Evolutionary conservation across 1,140 invertebrate species (phyloP), one percentile per base, ranked within the genome.

Genomic region (Atopsyche davidsoni): DNA sequence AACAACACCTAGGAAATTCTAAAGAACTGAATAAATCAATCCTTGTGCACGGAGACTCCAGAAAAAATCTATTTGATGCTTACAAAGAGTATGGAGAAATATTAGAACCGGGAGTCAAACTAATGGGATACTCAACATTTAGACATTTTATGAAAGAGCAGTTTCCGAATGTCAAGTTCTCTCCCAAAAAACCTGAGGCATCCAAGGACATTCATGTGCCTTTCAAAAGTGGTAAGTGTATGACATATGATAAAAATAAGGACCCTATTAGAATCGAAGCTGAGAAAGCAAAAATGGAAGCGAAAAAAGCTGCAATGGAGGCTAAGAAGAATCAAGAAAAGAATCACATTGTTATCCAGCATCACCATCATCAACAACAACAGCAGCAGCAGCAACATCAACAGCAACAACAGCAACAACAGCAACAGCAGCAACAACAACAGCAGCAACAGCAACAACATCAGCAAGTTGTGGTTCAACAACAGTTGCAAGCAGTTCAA

Each of bases 81-180:
- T 89, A 87, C 58, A 80, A 79, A 61, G 79, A 86, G 52, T 84
- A 83, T 62, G 82, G 83, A 52, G 80, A 79, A 64, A 77, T 79
- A 47, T 61, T 79, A 21, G 79, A 80, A 40, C 79, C 81, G 1
- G 76, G 76, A 31, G 76, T 81, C 14, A 85, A 86, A 68, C 68
- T 83, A 1, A 85, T 89, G 83, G 84, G 85, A 0, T 89, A 86
- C 59, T 86, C 84, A 0, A 86, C 83, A 16, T 89, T 89, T 67
- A 70, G 84, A 46, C 78, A 83, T 58, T 88, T 87, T 59, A 82
- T 88, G 79, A 86, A 86, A 62, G 82, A 85, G 58, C 84, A 87
- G 62, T 88, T 87, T 66, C 84, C 85, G 1, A 80, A 86, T 59
- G 78, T 87, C 1, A 83, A 82, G 61, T 87, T 87, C 62, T 66